Evolutionary conservation across 2,797 vertebrate species (phyloP), one percentile per base, ranked within the genome.

Genomic region (Liparis tanakae): DNA sequence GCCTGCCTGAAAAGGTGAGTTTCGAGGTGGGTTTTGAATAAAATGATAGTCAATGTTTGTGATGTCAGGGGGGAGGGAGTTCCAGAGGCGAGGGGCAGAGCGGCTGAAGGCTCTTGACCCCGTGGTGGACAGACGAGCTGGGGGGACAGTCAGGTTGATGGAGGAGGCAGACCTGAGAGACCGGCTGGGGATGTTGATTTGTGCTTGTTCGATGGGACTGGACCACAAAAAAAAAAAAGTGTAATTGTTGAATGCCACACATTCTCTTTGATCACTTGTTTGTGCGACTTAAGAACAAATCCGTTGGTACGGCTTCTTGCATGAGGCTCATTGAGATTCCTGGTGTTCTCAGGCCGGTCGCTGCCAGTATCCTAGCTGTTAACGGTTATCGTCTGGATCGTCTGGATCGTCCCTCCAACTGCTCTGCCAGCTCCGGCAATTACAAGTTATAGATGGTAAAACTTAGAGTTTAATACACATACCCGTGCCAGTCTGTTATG

Each of bases 321-420:
- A 13, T 18, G 17, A 62, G 34, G 30, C 41, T 33, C 17, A 10
- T 10, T 36, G 30, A 62, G n/a, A n/a, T 20, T 20, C n/a, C 34
- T 51, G 7, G 13, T 57, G 10, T 14, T 30, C 41, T 53, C 33
- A 43, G 51, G n/a, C 7, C 5, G n/a, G 37, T 33, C 60, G 39
- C 37, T 65, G 57, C 43, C 46, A 50, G 43, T 33, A 43, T 59
- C 25, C 20, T 14, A 72, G 70, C 30, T 48, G 58, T 48, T 10
- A 30, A 30, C 25, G n/a, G 18, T 71, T 78, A 69, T 85, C 70
- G 60, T n/a, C 67, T 34, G 30, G 44, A 69, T 85, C 70, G 60
- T n/a, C 67, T 34, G 30, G 44, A 55, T 76, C 30, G 41, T 67
- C 44, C 58, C 72, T 78, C 48, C 10, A 44, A 37, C 60, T 53